Base-by-base conservation (phyloP, 2,113 vertebrate species). In the Pedetes capensis region DNA sequence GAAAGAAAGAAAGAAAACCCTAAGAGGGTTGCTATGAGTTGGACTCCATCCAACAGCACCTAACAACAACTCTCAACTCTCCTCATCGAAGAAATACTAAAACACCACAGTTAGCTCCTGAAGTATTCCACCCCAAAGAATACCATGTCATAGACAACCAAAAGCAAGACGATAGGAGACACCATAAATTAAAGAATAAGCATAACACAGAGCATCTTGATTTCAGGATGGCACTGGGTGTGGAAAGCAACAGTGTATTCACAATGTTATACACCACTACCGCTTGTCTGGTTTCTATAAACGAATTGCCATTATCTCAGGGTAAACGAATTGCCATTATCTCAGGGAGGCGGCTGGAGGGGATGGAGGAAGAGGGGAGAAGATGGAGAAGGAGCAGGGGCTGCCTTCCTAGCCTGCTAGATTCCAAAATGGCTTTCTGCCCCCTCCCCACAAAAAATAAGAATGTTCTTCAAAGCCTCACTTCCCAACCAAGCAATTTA, bases 321-420 rank as follows among this genome's bases (percentile, higher is more conserved):
- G n/a, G n/a, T 39, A 84, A 61, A 86, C 13, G 16, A 37, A 64
- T 2, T 18, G 51, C 59, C 23, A 61, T 69, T 86, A 57, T 32
- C 32, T 4, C 39, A 25, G 68, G 68, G 20, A 71, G 23, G 37
- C 8, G 22, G 42, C 18, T 27, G 34, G n/a, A 17, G 7, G n/a
- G 72, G 17, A 8, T 16, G 6, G 11, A 8, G 4, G 11, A 0
- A 1, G 3, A 5, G 7, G 18, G 4, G 0, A 2, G 4, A 7
- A 12, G 10, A 14, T 34, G 11, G 14, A 8, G 9, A 13, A 22
- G 16, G 2, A 75, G 22, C 37, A 61, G 34, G 11, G 34, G 18
- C 27, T 34, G 71, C 29, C 66, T 66, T 85, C 47, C 29, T 37
- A 9, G 17, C 37, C 32, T 42, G 3, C 2, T 51, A 18, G 25